Conservation (phyloP, 2,888 invertebrate species). For the Tenthredo mesomela region DNA sequence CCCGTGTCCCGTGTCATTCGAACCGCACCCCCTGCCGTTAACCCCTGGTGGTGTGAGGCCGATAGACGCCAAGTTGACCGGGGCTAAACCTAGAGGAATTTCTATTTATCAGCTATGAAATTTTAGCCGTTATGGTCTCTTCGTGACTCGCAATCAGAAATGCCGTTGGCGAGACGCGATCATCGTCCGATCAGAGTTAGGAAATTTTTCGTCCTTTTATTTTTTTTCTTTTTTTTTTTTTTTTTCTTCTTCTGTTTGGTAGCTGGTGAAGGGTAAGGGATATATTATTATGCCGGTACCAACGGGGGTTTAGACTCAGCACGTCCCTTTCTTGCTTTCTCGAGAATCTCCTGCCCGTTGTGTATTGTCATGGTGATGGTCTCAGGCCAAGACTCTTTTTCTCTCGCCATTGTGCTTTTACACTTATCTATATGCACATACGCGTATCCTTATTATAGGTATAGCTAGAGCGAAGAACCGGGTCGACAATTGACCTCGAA, state of each 20-base stretch:
- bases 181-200: slow-evolving; percentile 23
- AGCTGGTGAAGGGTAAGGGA: slow-evolving; percentile 14
- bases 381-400: neutral
- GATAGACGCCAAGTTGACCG: slow-evolving; percentile 5
- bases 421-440: slow-evolving; percentile 25
- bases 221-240: neutral
- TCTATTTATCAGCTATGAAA: slow-evolving; percentile 64
- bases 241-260: neutral
- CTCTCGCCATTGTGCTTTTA: slow-evolving; percentile 16
- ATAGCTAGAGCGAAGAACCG: neutral
- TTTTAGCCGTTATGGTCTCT: slow-evolving; percentile 56
- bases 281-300: slow-evolving; percentile 33
- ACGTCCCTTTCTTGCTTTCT: slow-evolving; percentile 20
- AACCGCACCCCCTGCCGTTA: slow-evolving; percentile 33
- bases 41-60: slow-evolving; percentile 15
- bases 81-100: slow-evolving; percentile 50
- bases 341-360: slow-evolving; percentile 2
- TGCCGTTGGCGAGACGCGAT: slow-evolving; percentile 31
- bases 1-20: slow-evolving; percentile 46
- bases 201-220: slow-evolving; percentile 6
- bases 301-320: slow-evolving; percentile 25
- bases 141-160: slow-evolving; percentile 49
- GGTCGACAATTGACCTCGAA: slow-evolving; percentile 14
- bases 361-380: slow-evolving; percentile 43
- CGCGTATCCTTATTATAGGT: slow-evolving; percentile 6